Evolutionary conservation across 2,113 vertebrate species (phyloP), one percentile per base, ranked within the genome.

Genomic region (Vulpes vulpes): DNA sequence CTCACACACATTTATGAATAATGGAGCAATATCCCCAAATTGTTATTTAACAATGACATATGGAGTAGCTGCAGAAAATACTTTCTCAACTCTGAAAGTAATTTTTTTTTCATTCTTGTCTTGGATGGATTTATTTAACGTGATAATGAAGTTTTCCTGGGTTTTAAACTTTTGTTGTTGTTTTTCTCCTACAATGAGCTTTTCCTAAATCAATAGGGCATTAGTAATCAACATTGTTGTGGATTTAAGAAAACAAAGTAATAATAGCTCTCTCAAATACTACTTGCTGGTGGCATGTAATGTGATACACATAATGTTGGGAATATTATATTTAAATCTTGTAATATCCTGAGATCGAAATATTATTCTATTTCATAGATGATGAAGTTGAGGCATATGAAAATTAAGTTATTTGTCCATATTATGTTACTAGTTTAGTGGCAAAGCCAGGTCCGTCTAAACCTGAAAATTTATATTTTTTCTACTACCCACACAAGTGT

Each of bases 201-300:
- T 92, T 91, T 38, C 32, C 19, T 60, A 88, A 79, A 74, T 91
- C 73, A 80, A 76, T 88, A 43, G 10, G 35, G 43, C 27, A 88
- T 76, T 94, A 86, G 51, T 69, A 64, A 96, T 95, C 53, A 87
- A 49, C 12, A 14, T 12, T 92, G 9, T 57, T 12, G 43, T n/a
- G 8, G 19, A 64, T 81, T 96, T 94, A 51, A 88, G 62, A 90
- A 96, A 94, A 71, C 2, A 9, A 76, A 83, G 38, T 67, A 82
- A 71, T 81, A 94, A 83, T 62, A 83, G 3, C 35, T 55, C 93
- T 14, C 81, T 81, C 59, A 96, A 93, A 69, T 89, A 74, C 19
- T 43, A 89, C 22, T 85, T 93, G n/a, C 74, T 78, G 16, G 16
- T 89, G 60, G 25, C 43, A 87, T 83, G 38, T 32, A 88, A 81